These are phyloP conservation scores for Hyles euphorbiae DNA, from an alignment of 1,140 invertebrate species.

Conservation along the genomic window DNA sequence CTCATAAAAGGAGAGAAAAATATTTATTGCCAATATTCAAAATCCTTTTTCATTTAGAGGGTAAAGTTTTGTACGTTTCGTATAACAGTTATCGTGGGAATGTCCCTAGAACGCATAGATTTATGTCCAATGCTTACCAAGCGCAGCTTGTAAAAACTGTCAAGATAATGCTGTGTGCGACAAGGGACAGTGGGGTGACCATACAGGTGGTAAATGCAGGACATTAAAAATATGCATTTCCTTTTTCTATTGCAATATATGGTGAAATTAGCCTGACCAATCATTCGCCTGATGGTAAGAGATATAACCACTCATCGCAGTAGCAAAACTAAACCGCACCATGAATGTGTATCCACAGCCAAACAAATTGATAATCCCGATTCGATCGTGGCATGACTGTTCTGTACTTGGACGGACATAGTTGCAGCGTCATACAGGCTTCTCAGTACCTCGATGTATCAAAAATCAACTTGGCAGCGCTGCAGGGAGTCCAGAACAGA, in stretches of 20 bases:
- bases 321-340: too few relatives aligned
- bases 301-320: too few relatives aligned
- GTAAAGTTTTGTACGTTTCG: conserved; percentile 6
- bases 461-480: too few relatives aligned
- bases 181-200: conserved; percentile 21
- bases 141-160: conserved; percentile 22
- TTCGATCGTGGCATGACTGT: too few relatives aligned
- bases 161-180: conserved; percentile 26
- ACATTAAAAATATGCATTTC: neutral
- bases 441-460: too few relatives aligned
- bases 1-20: too few relatives aligned
- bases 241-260: neutral
- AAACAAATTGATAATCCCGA: too few relatives aligned
- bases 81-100: conserved; percentile 14
- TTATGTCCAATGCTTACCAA: conserved; percentile 25
- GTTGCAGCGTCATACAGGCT: too few relatives aligned
- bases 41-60: conserved; percentile 13
- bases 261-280: neutral
- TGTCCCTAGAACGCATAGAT: conserved; percentile 24
- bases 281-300: too few relatives aligned
- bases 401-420: too few relatives aligned
- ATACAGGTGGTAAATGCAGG: neutral
- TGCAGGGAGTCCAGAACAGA: too few relatives aligned
- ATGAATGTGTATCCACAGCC: too few relatives aligned
- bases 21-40: conserved; percentile 2